Conservation (phyloP, 2,888 invertebrate genomes). For the Chymomyza amoena region DNA sequence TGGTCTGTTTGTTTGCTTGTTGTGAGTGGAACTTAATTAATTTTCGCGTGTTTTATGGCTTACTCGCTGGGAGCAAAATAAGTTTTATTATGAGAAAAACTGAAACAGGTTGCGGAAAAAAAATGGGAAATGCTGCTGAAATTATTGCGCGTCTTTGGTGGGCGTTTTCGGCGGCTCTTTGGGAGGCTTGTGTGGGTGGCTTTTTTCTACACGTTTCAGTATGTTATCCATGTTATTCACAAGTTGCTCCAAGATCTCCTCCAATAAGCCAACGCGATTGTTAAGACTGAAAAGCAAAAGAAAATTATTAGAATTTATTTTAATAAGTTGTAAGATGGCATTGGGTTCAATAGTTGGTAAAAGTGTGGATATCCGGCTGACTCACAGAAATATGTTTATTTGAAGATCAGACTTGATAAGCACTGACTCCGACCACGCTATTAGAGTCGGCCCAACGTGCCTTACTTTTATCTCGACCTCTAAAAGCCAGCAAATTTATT, state of each 20-base stretch:
- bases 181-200: not conserved
- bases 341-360: too few relatives aligned
- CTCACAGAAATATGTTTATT: too few relatives aligned
- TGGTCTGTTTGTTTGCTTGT: constrained; percentile 40
- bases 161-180: not conserved
- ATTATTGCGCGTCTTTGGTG: not conserved
- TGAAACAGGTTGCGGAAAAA: not conserved
- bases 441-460: too few relatives aligned
- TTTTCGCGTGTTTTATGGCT: constrained; percentile 47
- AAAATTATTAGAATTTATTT: not conserved
- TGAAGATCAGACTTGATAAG: too few relatives aligned
- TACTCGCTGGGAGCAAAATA: not conserved
- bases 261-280: constrained; percentile 62
- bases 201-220: constrained; percentile 56
- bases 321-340: too few relatives aligned
- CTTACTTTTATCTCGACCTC: too few relatives aligned
- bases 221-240: constrained; percentile 67
- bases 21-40: constrained; percentile 51
- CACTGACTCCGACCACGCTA: too few relatives aligned
- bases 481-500: too few relatives aligned
- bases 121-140: not conserved
- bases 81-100: not conserved
- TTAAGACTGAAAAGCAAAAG: constrained; percentile 42
- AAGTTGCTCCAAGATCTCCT: constrained; percentile 67
- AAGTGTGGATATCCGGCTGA: too few relatives aligned